Evolutionary conservation across 2,797 vertebrate species (phyloP), one percentile per base, ranked within the genome.

Genomic region (Pachyuromys duprasi): DNA sequence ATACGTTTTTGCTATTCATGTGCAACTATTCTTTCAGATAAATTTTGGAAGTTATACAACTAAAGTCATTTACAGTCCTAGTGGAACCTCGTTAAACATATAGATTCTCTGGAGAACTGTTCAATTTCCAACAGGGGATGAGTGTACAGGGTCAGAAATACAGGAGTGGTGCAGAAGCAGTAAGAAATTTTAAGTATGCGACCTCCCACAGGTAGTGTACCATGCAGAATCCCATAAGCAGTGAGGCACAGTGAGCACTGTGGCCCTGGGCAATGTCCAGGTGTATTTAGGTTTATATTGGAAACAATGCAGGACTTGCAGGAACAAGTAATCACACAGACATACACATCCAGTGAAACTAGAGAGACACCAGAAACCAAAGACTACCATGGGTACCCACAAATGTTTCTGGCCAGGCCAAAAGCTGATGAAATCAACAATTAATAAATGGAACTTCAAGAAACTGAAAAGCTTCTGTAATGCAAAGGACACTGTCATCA

Each of bases 321-420:
- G 78, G 57, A 67, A 93, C 90, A 94, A 94, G 81, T 60, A 81
- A 69, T 79, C 72, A 65, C 26, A 4, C 2, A 31, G 65, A 90
- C 45, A 42, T 2, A 4, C 11, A 42, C 18, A 36, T 22, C 5
- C 45, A 74, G 89, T 22, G 42, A 82, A 82, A 60, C 42, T 74
- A 13, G 33, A 83, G 81, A 86, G 39, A 83, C 15, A 45, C 0
- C 15, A 13, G 17, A 39, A 36, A 13, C 49, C 60, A 36, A 76
- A 83, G 63, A 28, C 65, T 26, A 65, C 15, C 3, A 74, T 17
- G 9, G 2, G 1, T 15, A 62, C 28, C 82, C 42, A 18, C 4
- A 65, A 39, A 45, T 42, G 12, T 93, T 31, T 90, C 20, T 42
- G 14, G 55, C 28, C n/a, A 57, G 65, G 42, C 12, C 31, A 53